These are phyloP conservation scores for Blennius ocellaris DNA, from an alignment of 2,113 vertebrate genomes.

Conservation along the genomic window DNA sequence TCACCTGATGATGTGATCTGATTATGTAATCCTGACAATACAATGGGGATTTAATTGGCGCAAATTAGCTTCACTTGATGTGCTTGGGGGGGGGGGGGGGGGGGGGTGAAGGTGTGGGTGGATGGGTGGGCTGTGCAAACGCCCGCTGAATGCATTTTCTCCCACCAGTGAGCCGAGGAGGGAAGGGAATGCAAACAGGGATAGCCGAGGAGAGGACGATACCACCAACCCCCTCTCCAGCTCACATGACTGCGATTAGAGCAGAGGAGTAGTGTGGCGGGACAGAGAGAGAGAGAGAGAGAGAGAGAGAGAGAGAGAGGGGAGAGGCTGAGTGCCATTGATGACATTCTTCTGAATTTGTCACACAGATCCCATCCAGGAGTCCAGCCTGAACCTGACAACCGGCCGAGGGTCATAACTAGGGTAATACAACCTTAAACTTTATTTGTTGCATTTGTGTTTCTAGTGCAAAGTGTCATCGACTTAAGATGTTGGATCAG, in stretches of 20 bases:
- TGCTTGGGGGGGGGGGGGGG: no score
- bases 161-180: slow-evolving; percentile 32
- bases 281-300: slow-evolving; percentile 26
- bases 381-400: slow-evolving; percentile 5
- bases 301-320: neutral
- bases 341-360: slow-evolving; percentile 39
- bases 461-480: neutral
- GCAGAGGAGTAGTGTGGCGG: slow-evolving; percentile 55
- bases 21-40: slow-evolving; percentile 49
- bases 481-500: neutral
- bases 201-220: slow-evolving; percentile 43
- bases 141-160: slow-evolving; percentile 28
- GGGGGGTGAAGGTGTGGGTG: no score
- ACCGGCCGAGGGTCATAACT: slow-evolving; percentile 8
- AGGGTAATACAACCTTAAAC: slow-evolving; percentile 53
- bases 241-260: slow-evolving; percentile 83
- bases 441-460: slow-evolving; percentile 1
- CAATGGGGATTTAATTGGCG: slow-evolving; percentile 47
- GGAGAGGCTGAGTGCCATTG: slow-evolving; percentile 36
- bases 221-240: slow-evolving; percentile 17
- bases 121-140: slow-evolving; percentile 46
- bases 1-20: slow-evolving; percentile 15
- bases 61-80: slow-evolving; percentile 46
- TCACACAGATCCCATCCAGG: slow-evolving; percentile 33
- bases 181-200: slow-evolving; percentile 54